A percentile compares a stretch with the other conserved stretches of the same genome.
phyloP scores from a whole-genome alignment of 2,113 vertebrate species.

The Psammodynastes pulverulentus region DNA sequence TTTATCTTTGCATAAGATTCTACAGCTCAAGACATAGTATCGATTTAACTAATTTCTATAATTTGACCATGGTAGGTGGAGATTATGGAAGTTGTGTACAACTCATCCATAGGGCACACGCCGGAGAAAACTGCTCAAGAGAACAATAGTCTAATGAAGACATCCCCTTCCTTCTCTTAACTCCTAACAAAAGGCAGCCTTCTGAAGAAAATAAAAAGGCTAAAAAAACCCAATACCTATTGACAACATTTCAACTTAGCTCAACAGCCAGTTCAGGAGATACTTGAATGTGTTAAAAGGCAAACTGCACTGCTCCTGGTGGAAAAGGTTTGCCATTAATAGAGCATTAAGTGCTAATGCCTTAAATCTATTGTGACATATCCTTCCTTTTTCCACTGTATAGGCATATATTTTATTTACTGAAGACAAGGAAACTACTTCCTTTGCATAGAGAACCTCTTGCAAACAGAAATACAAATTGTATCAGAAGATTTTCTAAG shows the following conservation, averaged over 20 bases:
- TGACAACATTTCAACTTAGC: not conserved
- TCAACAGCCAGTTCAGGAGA: not conserved
- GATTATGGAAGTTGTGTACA: not conserved
- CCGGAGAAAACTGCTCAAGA: not conserved
- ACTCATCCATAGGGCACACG: not conserved
- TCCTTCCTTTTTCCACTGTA: not conserved
- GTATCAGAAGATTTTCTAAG: not conserved
- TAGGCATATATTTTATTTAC: not conserved
- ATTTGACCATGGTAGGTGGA: not conserved
- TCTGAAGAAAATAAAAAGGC: not conserved
- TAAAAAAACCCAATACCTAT: not conserved
- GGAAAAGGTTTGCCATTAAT: not conserved
- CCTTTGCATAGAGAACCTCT: not conserved
- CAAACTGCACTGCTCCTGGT: not conserved
- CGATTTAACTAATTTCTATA: not conserved
- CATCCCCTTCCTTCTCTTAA: not conserved
- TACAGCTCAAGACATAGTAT: not conserved
- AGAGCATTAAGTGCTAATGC: not conserved
- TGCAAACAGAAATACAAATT: not conserved
- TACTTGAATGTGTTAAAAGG: conserved; percentile 1
- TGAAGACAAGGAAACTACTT: not conserved
- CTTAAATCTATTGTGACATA: not conserved
- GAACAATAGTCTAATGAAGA: not conserved
- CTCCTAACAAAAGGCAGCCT: not conserved
- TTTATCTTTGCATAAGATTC: not conserved